These are phyloP conservation scores for Cotesia typhae DNA, from an alignment of 1,140 invertebrate genomes.

Conservation along the genomic window DNA sequence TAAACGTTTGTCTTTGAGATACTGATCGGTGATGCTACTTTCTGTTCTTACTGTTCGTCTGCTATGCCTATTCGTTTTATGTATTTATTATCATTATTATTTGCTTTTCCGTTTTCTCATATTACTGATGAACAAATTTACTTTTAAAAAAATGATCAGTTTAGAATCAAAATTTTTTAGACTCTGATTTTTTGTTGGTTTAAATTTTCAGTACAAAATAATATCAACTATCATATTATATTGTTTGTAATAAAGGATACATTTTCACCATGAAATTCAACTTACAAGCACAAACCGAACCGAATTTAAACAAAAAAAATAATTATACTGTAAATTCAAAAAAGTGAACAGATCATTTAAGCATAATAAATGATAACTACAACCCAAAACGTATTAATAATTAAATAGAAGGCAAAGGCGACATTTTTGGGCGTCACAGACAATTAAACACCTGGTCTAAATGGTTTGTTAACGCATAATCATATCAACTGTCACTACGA, in stretches of 20 bases:
- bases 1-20: conserved; percentile 45
- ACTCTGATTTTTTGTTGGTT: too few relatives aligned
- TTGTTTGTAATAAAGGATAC: too few relatives aligned
- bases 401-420: conserved; percentile 14
- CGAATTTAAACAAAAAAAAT: background rate
- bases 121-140: background rate
- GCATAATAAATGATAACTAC: too few relatives aligned
- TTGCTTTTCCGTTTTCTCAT: background rate
- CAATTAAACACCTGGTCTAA: conserved; percentile 66
- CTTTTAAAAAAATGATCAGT: too few relatives aligned
- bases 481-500: conserved; percentile 50
- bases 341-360: too few relatives aligned
- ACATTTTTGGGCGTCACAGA: conserved; percentile 59
- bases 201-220: too few relatives aligned
- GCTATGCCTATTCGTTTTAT: background rate
- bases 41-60: conserved; percentile 32
- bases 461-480: conserved; percentile 66
- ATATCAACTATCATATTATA: too few relatives aligned
- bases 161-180: too few relatives aligned
- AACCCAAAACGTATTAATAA: background rate
- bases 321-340: background rate
- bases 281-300: background rate
- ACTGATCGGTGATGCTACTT: conserved; percentile 41
- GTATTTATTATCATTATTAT: background rate
- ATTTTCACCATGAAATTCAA: too few relatives aligned